Evolutionary conservation across 1,140 invertebrate species (phyloP), one percentile per base, ranked within the genome.

Genomic region (Heterodera schachtii): DNA sequence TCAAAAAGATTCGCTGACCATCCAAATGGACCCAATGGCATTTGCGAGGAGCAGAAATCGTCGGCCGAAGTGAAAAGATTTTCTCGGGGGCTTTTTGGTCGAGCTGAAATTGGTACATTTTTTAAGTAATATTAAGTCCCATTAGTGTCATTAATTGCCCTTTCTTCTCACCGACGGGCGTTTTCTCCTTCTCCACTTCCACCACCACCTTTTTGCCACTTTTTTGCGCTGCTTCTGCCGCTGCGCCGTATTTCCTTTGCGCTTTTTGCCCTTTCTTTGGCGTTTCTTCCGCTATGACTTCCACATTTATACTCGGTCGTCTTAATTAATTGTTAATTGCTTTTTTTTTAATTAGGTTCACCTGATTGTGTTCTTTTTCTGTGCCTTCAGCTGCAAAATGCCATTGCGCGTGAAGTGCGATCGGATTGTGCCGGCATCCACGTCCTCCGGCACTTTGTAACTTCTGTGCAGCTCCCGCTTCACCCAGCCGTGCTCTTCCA

Each of bases 391-490:
- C 47, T 64, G 77, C 31, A 78, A 44, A 16, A 78, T 64, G 66
- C 77, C 77, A 43, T 78, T 78, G 19, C 16, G 9, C 13, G 52
- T 78, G 13, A 78, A 43, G 21, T 78, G 77, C 11, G 77, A 78
- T 47, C 46, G 41, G 43, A 76, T 76, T 21, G 75, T 76, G 75
- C 41, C 31, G 9, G n/a, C n/a, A 19, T 78, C 66, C 31, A 78
- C 64, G 44, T 69, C 66, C 19, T 78, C 77, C 52, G 77, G 77
- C 64, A 78, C 52, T 77, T 90, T 88, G 85, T 89, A 89, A 71
- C 78, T 79, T 21, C 88, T 85, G 80, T 84, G 83, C 41, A 89
- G 81, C 67, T 89, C 89, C 57, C 89, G 87, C 60, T 80, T 81
- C 9, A 89, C 83, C 47, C 78, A 82, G 13, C 88, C 89, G 75